phyloP scores from a whole-genome alignment of 1,140 invertebrate species.

The Delia radicum region DNA sequence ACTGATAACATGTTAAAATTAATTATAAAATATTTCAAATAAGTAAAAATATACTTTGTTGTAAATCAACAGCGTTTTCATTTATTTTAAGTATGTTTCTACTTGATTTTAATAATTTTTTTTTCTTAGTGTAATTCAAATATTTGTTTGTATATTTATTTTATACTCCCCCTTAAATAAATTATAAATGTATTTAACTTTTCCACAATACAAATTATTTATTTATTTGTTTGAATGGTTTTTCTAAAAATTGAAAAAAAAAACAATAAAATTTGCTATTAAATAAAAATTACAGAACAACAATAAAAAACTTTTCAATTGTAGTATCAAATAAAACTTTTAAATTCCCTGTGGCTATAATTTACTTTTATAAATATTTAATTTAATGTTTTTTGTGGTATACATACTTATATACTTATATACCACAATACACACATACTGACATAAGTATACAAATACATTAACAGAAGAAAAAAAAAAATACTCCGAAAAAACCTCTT shows the following conservation, averaged over 20 bases:
- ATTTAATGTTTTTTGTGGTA: neutral
- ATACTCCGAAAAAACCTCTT: neutral
- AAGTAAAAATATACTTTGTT: too few species aligned
- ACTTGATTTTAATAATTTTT: too few species aligned
- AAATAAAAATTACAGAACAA: neutral
- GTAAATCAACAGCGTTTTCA: too few species aligned
- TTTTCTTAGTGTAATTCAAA: too few species aligned
- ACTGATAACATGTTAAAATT: too few species aligned
- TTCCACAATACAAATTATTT: too few species aligned
- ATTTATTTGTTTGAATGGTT: neutral
- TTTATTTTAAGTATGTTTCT: too few species aligned
- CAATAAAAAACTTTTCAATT: conserved; percentile 5
- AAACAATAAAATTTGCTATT: neutral
- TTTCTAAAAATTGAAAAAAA: conserved; percentile 1
- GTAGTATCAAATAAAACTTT: neutral
- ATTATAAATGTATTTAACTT: too few species aligned
- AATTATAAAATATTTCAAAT: too few species aligned
- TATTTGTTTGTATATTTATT: too few species aligned
- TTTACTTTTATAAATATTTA: conserved; percentile 3
- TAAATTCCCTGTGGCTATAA: neutral
- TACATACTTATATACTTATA: too few species aligned
- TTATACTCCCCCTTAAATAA: too few species aligned
- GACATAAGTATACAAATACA: neutral
- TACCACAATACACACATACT: neutral
- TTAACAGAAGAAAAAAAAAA: neutral